A percentile compares a stretch with the other conserved stretches of the same genome.
Evolutionary conservation across 2,888 invertebrate species (phyloP).

Genomic region (Aspidiotus rigidus): DNA sequence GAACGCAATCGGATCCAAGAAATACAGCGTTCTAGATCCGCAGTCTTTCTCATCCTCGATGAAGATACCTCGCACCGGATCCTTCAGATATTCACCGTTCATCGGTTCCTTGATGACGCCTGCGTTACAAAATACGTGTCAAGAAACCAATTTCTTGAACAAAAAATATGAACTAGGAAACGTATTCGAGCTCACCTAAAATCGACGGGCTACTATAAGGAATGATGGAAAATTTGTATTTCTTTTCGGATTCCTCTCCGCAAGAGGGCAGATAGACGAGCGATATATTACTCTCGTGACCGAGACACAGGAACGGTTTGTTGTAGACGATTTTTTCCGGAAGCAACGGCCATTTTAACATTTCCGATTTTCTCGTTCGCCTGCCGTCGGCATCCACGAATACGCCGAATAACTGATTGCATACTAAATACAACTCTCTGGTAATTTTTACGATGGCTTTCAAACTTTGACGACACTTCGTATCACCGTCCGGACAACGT

Average conservation of each 20-base stretch:
- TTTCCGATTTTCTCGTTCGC: constrained; percentile 45
- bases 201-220: constrained; percentile 12
- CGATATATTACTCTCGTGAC: constrained; percentile 13
- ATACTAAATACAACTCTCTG: constrained; percentile 29
- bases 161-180: not conserved
- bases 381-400: constrained; percentile 34
- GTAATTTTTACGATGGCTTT: constrained; percentile 23
- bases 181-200: not conserved
- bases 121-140: not conserved
- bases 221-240: constrained; percentile 19
- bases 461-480: constrained; percentile 8
- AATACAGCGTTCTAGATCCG: constrained; percentile 1
- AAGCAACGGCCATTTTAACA: constrained; percentile 66
- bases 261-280: constrained; percentile 20
- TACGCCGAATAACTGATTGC: constrained; percentile 34
- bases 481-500: not conserved
- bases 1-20: constrained; percentile 18
- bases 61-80: constrained; percentile 14
- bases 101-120: constrained; percentile 20
- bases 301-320: constrained; percentile 25
- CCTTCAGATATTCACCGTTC: constrained; percentile 13
- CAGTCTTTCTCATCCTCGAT: constrained; percentile 12
- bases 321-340: constrained; percentile 57
- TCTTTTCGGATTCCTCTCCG: constrained; percentile 10
- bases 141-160: too few relatives aligned